Conservation (phyloP, 1,140 invertebrate species). For the Drosophila orena region DNA sequence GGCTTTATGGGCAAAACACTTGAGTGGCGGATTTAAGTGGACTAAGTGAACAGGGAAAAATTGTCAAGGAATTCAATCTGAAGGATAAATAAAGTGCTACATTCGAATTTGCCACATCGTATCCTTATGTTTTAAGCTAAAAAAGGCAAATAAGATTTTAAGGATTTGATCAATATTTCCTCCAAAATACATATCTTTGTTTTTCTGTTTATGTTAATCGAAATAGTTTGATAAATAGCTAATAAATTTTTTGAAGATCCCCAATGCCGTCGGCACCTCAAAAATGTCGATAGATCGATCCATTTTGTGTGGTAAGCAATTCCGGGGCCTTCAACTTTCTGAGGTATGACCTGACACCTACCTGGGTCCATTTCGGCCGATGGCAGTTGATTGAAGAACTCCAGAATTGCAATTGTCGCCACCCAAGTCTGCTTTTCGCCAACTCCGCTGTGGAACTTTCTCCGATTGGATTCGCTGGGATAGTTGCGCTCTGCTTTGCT, state of each 20-base stretch:
- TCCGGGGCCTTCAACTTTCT: background rate
- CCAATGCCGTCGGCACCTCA: conserved; percentile 44
- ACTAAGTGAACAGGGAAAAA: conserved; percentile 8
- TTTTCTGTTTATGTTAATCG: too few species aligned
- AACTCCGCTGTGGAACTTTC: conserved; percentile 52
- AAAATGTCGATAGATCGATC: background rate
- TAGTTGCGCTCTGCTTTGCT: background rate
- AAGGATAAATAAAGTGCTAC: too few species aligned
- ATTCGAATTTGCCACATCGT: too few species aligned
- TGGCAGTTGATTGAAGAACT: conserved; percentile 66
- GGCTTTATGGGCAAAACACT: conserved; percentile 63
- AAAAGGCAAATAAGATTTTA: too few species aligned
- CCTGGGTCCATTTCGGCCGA: conserved; percentile 74
- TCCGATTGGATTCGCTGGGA: conserved; percentile 17
- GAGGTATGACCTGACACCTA: conserved; percentile 14
- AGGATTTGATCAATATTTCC: too few species aligned
- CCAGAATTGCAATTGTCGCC: conserved; percentile 62
- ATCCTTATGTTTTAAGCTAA: too few species aligned
- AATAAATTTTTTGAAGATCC: background rate
- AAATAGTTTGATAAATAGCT: background rate
- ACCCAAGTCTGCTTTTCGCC: conserved; percentile 16
- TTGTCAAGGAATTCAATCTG: background rate
- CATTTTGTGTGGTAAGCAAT: too few species aligned
- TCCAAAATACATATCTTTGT: too few species aligned
- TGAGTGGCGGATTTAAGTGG: conserved; percentile 16